Evolutionary conservation across 2,113 vertebrate genomes (phyloP), one percentile per base, ranked within the genome.

Genomic region (Oreocharis arfaki): DNA sequence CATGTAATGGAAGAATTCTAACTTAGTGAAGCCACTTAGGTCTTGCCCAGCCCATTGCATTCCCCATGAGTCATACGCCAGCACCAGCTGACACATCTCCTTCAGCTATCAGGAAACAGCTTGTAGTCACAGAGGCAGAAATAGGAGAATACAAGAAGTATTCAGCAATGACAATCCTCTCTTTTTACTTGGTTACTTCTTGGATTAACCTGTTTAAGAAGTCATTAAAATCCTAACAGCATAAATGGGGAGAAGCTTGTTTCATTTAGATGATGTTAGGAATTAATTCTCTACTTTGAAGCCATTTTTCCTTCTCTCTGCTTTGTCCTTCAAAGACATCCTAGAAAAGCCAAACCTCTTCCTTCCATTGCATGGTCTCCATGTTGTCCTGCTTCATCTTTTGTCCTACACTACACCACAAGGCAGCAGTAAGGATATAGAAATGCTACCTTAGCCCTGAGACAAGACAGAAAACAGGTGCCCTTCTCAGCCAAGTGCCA

Each of bases 121-220:
- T 57, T 87, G 30, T 32, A 89, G 70, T 79, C 59, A 69, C 37
- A 93, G 20, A 69, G 17, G 30, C 63, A 94, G 70, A 95, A 95
- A 89, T 5, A 80, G 23, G 9, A 84, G 65, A 24, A 61, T 42
- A 50, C 27, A 85, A 68, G 44, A 32, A 69, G 15, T 53, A 61
- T 73, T 69, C 57, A 91, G 20, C 53, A 73, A 15, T 16, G 33
- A 21, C 7, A 82, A 49, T 44, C 12, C 13, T 85, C 53, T 70
- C 50, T 85, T 92, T 84, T 82, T 65, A 61, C 75, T 92, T 88
- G 64, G 28, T 90, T 95, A 65, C 59, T 87, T 95, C 55, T 84
- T 60, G 19, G 21, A 87, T 77, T 85, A 87, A 64, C 13, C 26
- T 57, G 8, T 64, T 71, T 76, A 59, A 87, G 79, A 94, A 93